phyloP scores from a whole-genome alignment of 2,888 invertebrate genomes.

The Vandiemenella viatica region DNA sequence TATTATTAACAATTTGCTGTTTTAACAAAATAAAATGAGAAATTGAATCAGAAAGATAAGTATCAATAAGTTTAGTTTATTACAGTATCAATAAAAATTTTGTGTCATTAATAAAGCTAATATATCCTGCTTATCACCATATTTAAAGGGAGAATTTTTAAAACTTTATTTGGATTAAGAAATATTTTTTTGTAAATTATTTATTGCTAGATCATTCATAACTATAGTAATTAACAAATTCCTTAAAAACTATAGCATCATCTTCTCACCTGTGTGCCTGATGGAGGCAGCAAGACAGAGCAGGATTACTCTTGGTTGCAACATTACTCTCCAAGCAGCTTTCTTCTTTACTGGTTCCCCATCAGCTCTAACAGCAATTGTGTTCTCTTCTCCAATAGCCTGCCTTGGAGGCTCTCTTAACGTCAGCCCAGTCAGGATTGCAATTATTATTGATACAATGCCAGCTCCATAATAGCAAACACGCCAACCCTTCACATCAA shows the following conservation, averaged over 20 bases:
- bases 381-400: conserved; percentile 51
- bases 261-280: conserved; percentile 57
- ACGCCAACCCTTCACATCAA: conserved; percentile 54
- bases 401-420: conserved; percentile 61
- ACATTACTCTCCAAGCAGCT: conserved; percentile 60
- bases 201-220: too few species aligned
- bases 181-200: too few species aligned
- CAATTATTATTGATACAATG: conserved; percentile 54
- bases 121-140: too few species aligned
- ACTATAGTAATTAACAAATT: too few species aligned
- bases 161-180: too few species aligned
- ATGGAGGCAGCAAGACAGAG: conserved; percentile 76
- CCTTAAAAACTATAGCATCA: too few species aligned
- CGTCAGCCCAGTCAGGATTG: conserved; percentile 54
- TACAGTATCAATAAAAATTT: background rate
- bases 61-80: background rate
- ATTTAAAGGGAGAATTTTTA: too few species aligned
- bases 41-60: background rate
- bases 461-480: conserved; percentile 70
- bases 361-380: conserved; percentile 21
- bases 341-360: conserved; percentile 30
- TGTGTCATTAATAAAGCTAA: too few species aligned
- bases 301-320: conserved; percentile 62
- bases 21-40: background rate
- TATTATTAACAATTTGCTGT: too few species aligned